These are phyloP conservation scores for Sesamia inferens DNA, from an alignment of 2,888 invertebrate species.

Conservation along the genomic window DNA sequence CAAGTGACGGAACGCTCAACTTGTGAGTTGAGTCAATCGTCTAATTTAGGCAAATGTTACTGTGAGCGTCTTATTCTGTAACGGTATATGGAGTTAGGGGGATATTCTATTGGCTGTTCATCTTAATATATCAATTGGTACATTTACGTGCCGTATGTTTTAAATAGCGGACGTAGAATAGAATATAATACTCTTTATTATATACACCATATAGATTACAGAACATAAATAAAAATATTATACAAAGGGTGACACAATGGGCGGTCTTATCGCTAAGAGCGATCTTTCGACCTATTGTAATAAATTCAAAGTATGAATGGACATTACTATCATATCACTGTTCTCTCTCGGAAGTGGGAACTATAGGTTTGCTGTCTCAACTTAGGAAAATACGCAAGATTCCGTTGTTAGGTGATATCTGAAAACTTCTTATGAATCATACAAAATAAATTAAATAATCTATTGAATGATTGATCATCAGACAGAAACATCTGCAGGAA, in stretches of 20 bases:
- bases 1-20: constrained; percentile 67
- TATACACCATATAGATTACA: no score
- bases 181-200: no score
- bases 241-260: no score
- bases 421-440: neutral
- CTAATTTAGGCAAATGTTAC: constrained; percentile 67
- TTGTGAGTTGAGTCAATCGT: constrained; percentile 65
- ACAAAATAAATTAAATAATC: neutral
- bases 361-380: neutral
- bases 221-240: no score
- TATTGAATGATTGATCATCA: constrained; percentile 6
- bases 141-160: neutral
- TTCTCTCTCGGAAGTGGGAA: neutral
- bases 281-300: neutral
- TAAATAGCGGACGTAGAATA: neutral
- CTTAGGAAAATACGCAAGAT: neutral
- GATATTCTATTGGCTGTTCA: neutral
- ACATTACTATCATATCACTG: neutral
- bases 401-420: neutral
- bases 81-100: constrained; percentile 7
- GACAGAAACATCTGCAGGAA: neutral
- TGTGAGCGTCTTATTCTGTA: constrained; percentile 30
- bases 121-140: neutral
- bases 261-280: no score
- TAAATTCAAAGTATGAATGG: constrained; percentile 6